Evolutionary conservation across 2,113 vertebrate genomes (phyloP).

Genomic region (Sardina pilchardus): DNA sequence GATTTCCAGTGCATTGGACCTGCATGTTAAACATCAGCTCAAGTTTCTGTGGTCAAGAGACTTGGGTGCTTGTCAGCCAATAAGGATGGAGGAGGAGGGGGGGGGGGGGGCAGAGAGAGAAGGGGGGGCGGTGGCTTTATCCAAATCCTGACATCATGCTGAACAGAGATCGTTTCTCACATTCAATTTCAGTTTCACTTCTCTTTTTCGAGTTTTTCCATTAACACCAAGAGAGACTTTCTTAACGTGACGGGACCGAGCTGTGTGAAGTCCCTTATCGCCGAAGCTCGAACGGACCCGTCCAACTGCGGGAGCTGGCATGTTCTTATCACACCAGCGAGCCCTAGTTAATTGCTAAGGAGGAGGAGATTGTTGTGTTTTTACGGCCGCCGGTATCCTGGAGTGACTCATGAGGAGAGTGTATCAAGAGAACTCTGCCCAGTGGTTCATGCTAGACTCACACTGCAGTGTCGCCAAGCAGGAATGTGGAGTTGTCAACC

Average conservation of each 20-base stretch:
- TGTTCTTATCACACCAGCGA: background rate
- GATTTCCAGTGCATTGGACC: background rate
- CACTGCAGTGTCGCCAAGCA: background rate
- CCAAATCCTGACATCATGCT: background rate
- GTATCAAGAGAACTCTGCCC: background rate
- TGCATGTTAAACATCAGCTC: background rate
- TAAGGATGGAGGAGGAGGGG: background rate
- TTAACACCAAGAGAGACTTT: background rate
- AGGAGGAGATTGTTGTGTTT: slow-evolving; percentile 21
- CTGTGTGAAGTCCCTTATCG: background rate
- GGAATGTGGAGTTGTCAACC: background rate
- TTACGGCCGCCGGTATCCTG: background rate
- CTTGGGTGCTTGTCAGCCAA: background rate
- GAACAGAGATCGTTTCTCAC: background rate
- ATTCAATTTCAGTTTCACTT: background rate
- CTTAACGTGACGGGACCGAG: background rate
- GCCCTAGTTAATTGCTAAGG: background rate
- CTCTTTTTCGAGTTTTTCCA: background rate
- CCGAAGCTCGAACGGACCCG: background rate
- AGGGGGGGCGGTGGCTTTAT: background rate
- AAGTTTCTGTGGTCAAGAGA: background rate
- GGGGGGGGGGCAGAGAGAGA: background rate
- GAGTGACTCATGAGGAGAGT: background rate
- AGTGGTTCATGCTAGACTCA: background rate
- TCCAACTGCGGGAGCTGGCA: background rate